Evolutionary conservation across 2,797 vertebrate species (phyloP).

Genomic region (Gambusia yucatana): DNA sequence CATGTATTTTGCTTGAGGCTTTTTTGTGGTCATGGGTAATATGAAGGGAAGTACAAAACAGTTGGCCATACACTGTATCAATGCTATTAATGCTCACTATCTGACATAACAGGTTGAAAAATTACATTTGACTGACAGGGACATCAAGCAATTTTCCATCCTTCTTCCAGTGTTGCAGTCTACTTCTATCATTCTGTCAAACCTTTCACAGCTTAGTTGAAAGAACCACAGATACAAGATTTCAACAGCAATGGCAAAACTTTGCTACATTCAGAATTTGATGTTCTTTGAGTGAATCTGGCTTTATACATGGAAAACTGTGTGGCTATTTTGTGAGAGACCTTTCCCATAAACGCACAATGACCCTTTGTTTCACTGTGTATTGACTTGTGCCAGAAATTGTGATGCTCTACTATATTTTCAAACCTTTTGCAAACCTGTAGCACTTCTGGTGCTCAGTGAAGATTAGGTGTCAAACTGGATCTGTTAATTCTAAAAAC

Average conservation of each 20-base stretch:
- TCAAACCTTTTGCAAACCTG: neutral
- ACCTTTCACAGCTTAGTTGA: constrained; percentile 56
- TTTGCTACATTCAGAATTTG: neutral
- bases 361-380: neutral
- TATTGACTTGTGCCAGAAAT: neutral
- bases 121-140: constrained; percentile 57
- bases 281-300: neutral
- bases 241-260: constrained; percentile 5
- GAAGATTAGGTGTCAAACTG: neutral
- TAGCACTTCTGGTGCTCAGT: neutral
- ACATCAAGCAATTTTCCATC: constrained; percentile 54
- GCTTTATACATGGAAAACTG: neutral
- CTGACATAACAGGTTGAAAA: constrained; percentile 43
- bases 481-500: neutral
- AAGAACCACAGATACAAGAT: constrained; percentile 44
- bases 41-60: constrained; percentile 52
- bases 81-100: constrained; percentile 34
- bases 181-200: constrained; percentile 54
- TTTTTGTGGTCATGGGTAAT: constrained; percentile 57
- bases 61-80: constrained; percentile 25
- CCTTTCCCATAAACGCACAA: neutral
- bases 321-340: neutral
- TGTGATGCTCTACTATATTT: neutral
- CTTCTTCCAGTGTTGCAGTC: constrained; percentile 36
- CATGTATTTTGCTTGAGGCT: constrained; percentile 61